Evolutionary conservation across 2,113 vertebrate species (phyloP).

Genomic region (Chiloscyllium plagiosum): DNA sequence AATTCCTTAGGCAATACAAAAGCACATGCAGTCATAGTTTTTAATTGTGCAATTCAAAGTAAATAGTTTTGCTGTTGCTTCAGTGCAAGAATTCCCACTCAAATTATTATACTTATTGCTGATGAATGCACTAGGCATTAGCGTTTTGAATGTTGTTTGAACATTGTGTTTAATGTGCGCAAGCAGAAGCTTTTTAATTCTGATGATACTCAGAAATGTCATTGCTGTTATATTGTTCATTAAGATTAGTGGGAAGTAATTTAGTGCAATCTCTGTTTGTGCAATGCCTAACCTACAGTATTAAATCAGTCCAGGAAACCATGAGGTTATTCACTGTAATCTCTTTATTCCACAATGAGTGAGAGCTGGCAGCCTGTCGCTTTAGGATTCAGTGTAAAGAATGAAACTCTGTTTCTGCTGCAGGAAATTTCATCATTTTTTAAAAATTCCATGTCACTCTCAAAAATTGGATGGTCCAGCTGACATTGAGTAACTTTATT

Average conservation of each 20-base stretch:
- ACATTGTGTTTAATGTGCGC: neutral
- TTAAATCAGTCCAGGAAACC: neutral
- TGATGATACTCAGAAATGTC: neutral
- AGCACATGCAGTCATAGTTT: neutral
- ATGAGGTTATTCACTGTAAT: slow-evolving; percentile 13
- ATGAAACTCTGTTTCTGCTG: slow-evolving; percentile 18
- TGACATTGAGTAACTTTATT: slow-evolving; percentile 16
- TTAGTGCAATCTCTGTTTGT: neutral
- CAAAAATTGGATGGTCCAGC: slow-evolving; percentile 26
- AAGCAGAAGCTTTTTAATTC: neutral
- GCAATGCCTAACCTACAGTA: neutral
- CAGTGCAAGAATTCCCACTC: neutral
- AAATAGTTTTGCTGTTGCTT: neutral
- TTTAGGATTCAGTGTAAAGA: slow-evolving; percentile 1
- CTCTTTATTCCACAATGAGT: slow-evolving; percentile 25
- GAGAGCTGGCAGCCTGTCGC: neutral
- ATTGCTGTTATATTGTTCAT: slow-evolving; percentile 15
- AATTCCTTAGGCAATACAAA: neutral
- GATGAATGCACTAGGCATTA: neutral
- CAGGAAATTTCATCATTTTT: slow-evolving; percentile 29
- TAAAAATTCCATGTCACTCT: slow-evolving; percentile 15
- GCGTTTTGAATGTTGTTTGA: neutral
- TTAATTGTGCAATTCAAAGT: neutral
- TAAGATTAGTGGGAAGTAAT: slow-evolving; percentile 16
- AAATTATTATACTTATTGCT: neutral